These are phyloP conservation scores for Cephus sareptanus DNA, from an alignment of 2,888 invertebrate genomes.

Conservation along the genomic window DNA sequence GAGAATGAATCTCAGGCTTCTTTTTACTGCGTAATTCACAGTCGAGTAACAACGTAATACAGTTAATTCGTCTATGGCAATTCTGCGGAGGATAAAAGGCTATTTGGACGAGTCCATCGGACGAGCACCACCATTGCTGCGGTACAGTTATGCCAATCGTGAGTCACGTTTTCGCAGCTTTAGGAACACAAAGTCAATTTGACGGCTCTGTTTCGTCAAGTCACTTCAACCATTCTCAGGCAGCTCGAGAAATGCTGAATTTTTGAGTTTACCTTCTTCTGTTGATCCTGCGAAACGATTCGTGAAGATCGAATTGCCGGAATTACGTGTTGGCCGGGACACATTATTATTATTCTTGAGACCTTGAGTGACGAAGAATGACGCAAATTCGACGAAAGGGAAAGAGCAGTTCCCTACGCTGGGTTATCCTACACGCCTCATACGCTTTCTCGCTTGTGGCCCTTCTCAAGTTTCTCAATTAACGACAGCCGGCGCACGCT, in stretches of 20 bases:
- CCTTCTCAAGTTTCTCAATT: conserved; percentile 12
- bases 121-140: neutral
- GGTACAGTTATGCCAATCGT: neutral
- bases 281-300: neutral
- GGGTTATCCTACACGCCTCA: neutral
- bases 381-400: neutral
- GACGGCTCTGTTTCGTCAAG: neutral
- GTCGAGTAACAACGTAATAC: neutral
- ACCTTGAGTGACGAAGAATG: neutral
- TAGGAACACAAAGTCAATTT: neutral
- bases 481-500: conserved; percentile 33
- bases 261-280: neutral
- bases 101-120: neutral
- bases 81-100: neutral
- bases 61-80: neutral
- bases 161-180: neutral
- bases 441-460: neutral
- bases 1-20: neutral
- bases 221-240: neutral
- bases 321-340: neutral
- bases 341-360: neutral
- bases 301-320: neutral
- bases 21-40: neutral
- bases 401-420: neutral
- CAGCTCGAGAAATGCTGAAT: neutral